These are phyloP conservation scores for Penaeus indicus DNA, from an alignment of 1,140 invertebrate species.

Conservation along the genomic window DNA sequence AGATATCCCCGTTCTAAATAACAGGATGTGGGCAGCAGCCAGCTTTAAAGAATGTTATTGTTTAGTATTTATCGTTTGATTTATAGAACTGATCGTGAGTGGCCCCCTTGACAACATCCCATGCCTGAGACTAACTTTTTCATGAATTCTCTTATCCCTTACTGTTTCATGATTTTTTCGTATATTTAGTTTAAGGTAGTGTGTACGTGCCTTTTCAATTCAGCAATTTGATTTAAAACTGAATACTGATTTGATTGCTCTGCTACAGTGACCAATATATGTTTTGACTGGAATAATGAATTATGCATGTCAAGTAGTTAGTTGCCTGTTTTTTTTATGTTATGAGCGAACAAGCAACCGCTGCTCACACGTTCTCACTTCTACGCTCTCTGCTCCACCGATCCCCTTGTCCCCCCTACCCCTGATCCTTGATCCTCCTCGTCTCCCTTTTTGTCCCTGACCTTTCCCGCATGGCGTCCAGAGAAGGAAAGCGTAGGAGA, in stretches of 20 bases:
- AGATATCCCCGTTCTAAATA: slow-evolving; percentile 31
- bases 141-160: too few species aligned
- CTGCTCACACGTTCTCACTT: slow-evolving; percentile 53
- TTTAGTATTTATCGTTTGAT: slow-evolving; percentile 43
- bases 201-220: slow-evolving; percentile 38
- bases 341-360: slow-evolving; percentile 39
- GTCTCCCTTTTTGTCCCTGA: slow-evolving; percentile 25
- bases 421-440: slow-evolving; percentile 26
- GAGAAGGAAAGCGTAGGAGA: slow-evolving; percentile 55
- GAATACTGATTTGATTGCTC: slow-evolving; percentile 18
- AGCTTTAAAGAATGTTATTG: slow-evolving; percentile 51
- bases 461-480: slow-evolving; percentile 55
- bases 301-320: slow-evolving; percentile 50
- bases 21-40: slow-evolving; percentile 52
- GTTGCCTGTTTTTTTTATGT: slow-evolving; percentile 28
- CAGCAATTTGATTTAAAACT: slow-evolving; percentile 43
- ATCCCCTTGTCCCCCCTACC: neutral
- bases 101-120: neutral
- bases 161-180: too few species aligned
- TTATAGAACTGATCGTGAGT: slow-evolving; percentile 35
- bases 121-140: too few species aligned
- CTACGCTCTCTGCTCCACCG: slow-evolving; percentile 52
- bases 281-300: slow-evolving; percentile 54
- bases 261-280: slow-evolving; percentile 44
- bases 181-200: slow-evolving; percentile 6